Evolutionary conservation across 2,888 invertebrate genomes (phyloP).

Genomic region (Halictus ligatus): DNA sequence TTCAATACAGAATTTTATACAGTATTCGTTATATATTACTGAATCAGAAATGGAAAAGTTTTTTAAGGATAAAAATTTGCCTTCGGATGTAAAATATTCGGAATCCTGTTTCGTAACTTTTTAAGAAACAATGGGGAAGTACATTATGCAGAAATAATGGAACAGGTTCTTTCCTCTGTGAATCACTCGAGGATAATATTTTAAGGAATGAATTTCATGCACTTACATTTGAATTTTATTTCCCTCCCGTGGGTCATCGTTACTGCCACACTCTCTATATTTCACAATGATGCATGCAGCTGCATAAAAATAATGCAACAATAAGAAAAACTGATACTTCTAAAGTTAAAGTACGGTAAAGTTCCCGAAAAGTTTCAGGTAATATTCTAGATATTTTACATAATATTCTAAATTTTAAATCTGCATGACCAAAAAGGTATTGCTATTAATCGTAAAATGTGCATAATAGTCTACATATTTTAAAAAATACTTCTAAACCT

Average conservation of each 20-base stretch:
- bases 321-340: background rate
- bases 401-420: too few relatives aligned
- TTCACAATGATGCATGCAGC: background rate
- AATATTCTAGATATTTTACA: too few relatives aligned
- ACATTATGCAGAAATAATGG: background rate
- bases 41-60: background rate
- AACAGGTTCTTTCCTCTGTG: conserved; percentile 1
- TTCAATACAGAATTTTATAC: too few relatives aligned
- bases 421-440: too few relatives aligned
- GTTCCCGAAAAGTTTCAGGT: background rate
- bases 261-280: background rate
- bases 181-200: conserved; percentile 4
- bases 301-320: background rate
- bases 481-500: too few relatives aligned
- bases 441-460: too few relatives aligned
- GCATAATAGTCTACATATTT: too few relatives aligned
- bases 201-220: background rate
- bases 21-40: background rate
- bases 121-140: background rate
- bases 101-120: background rate
- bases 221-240: background rate
- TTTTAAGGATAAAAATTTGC: too few relatives aligned
- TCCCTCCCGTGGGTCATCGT: background rate
- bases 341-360: too few relatives aligned
- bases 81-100: background rate